Percentiles rank a stretch among this genome's conserved stretches.
Conservation (phyloP, 2,797 vertebrate genomes). For the Tamandua tetradactyla region DNA sequence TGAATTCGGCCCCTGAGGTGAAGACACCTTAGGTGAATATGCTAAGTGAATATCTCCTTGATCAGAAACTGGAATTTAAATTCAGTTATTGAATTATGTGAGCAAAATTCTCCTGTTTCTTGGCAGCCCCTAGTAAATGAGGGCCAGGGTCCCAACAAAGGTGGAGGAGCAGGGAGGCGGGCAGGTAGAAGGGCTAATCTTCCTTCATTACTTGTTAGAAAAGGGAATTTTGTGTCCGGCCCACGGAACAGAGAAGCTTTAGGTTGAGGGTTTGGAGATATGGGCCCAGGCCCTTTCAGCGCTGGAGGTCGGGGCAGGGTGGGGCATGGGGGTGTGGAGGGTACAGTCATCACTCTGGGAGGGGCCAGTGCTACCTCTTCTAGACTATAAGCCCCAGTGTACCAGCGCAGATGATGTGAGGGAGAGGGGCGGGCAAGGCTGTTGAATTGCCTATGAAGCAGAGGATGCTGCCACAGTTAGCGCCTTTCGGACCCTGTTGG, state of each 20-base stretch:
- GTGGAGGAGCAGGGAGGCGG: neutral
- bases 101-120: neutral
- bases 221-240: neutral
- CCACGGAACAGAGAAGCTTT: neutral
- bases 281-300: neutral
- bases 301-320: neutral
- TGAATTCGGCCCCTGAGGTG: neutral
- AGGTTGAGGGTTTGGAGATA: neutral
- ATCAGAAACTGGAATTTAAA: slow-evolving; percentile 11
- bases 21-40: neutral
- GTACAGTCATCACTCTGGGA: fast-evolving
- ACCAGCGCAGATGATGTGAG: fast-evolving
- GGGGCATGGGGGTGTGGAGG: neutral
- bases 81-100: neutral
- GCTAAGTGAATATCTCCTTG: neutral
- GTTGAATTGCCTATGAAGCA: neutral
- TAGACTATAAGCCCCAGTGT: slow-evolving; percentile 29
- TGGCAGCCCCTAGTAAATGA: neutral
- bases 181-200: too few species aligned
- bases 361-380: fast-evolving
- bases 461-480: fast-evolving
- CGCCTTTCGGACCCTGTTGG: neutral
- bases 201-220: neutral
- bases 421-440: neutral
- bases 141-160: neutral